phyloP scores from a whole-genome alignment of 2,888 invertebrate species.

The Lingula anatina region DNA sequence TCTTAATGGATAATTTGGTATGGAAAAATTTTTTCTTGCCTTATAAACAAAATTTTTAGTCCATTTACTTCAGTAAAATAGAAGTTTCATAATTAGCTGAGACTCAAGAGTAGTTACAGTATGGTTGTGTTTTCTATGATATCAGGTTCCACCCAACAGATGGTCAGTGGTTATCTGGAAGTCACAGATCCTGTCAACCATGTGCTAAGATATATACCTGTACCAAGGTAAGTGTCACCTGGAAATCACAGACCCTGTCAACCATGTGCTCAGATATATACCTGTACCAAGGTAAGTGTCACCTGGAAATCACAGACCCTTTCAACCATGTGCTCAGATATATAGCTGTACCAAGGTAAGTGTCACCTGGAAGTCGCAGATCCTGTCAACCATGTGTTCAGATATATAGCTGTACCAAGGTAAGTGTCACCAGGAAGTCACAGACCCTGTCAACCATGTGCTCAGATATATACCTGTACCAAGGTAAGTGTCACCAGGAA shows the following conservation, averaged over 20 bases:
- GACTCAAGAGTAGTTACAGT: neutral
- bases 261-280: slow-evolving; percentile 54
- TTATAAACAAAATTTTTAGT: neutral
- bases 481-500: slow-evolving; percentile 50
- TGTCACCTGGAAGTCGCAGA: no score
- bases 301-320: no score
- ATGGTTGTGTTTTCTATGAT: slow-evolving; percentile 14
- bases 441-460: slow-evolving; percentile 55
- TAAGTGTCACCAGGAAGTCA: slow-evolving; percentile 59
- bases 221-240: slow-evolving; percentile 54
- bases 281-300: slow-evolving; percentile 55
- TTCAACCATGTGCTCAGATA: no score
- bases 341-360: no score
- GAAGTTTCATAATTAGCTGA: neutral
- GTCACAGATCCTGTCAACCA: slow-evolving; percentile 56
- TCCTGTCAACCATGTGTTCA: no score
- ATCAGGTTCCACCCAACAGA: no score
- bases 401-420: no score
- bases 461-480: slow-evolving; percentile 59
- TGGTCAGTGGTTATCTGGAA: slow-evolving; percentile 58
- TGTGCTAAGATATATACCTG: slow-evolving; percentile 57
- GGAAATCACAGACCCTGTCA: slow-evolving; percentile 52
- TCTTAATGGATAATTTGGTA: neutral
- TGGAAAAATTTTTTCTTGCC: neutral
- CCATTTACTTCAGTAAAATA: neutral